Base-by-base conservation (phyloP, 1,140 invertebrate genomes). In the Aphaenogaster floridana region DNA sequence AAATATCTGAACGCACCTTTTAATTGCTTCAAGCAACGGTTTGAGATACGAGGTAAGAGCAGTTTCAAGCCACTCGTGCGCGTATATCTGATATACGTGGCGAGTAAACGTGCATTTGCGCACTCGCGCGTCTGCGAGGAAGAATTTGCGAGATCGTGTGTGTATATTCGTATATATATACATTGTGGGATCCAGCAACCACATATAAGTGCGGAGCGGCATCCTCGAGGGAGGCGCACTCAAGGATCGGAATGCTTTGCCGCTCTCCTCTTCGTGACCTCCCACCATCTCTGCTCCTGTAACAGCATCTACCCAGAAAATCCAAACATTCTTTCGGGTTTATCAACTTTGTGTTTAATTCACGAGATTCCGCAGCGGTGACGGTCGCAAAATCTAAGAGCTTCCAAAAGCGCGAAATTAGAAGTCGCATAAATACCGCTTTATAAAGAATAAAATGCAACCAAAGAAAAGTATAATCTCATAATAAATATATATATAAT, bases 271-370 rank as follows among this genome's bases (percentile, higher is more conserved):
- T 68, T 66, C 78, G 48, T 61, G 52, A 85, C 90, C 74, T 71
- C 68, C 57, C 36, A 13, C 34, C 72, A 36, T 59, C 77, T 21
- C 54, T 66, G 45, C 17, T 72, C 76, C 50, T 42, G 42, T 81
- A 28, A 36, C 69, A 90, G 86, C 63, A 57, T 88, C 86, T 90
- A 79, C 54, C 78, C 78, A 78, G 87, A 90, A 91, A 91, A 86
- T 91, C 78, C 89, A 91, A 91, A 89, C 90, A 91, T 91, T 91
- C 87, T 91, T 91, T 91, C 39, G 61, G 76, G 88, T 91, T 91
- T 91, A 91, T 91, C 90, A 91, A 91, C 90, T 91, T 91, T 91
- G 80, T 83, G 81, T 89, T 91, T 91, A 91, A 91, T 91, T 91
- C 88, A 89, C 76, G 88, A 89, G 81, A 89, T 89, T 89, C 90